Percentiles rank a stretch among this genome's conserved stretches.
phyloP scores from a whole-genome alignment of 2,113 vertebrate genomes.

The Ibidorhyncha struthersii region DNA sequence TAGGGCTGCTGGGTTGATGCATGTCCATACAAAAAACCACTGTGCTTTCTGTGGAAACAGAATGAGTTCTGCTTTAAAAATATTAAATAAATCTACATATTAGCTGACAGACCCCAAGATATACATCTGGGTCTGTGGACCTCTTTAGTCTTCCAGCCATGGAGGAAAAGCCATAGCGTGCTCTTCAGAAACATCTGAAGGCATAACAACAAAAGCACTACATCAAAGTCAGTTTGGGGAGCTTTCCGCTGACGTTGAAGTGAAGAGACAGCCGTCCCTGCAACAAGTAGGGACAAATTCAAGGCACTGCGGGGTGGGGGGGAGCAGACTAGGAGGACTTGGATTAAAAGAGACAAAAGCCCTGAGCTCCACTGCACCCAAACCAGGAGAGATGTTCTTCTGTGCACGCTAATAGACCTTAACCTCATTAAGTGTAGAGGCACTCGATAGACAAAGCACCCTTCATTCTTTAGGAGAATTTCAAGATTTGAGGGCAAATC shows the following conservation, averaged over 20 bases:
- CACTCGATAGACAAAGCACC: neutral
- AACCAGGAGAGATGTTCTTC: neutral
- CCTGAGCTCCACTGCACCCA: neutral
- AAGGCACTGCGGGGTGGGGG: neutral
- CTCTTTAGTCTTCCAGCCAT: neutral
- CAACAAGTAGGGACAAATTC: neutral
- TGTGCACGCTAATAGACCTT: neutral
- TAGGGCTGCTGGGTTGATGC: neutral
- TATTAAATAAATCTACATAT: neutral
- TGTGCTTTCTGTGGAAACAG: neutral
- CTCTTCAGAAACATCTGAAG: neutral
- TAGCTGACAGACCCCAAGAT: neutral
- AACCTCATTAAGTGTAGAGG: neutral
- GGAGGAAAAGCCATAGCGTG: neutral
- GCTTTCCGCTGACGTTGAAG: neutral
- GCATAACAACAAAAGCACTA: neutral
- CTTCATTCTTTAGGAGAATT: neutral
- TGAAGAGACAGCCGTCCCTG: neutral
- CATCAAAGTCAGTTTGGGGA: neutral
- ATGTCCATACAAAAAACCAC: accelerated
- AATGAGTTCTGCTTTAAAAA: neutral
- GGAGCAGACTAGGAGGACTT: neutral
- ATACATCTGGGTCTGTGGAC: neutral
- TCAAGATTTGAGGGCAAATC: neutral
- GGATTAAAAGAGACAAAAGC: neutral